Conservation (phyloP, 2,797 vertebrate species). For the Brachyalestes nurse region DNA sequence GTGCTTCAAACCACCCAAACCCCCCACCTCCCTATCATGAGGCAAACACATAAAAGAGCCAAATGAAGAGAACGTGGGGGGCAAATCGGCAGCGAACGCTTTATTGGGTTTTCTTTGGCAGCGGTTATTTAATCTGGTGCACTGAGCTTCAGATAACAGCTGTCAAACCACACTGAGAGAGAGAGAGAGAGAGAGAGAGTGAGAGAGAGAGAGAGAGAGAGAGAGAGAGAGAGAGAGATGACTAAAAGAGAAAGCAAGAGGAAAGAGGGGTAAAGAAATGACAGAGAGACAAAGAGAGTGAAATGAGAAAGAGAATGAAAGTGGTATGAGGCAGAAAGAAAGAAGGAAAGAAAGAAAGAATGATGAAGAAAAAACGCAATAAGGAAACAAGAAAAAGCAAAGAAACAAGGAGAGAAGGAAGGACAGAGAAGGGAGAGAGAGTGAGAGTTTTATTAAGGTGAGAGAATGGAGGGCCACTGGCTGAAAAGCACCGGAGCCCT, state of each 20-base stretch:
- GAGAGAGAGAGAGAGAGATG: not conserved
- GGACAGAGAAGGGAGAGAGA: too few relatives aligned
- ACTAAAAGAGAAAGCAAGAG: not conserved
- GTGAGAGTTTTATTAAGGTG: too few relatives aligned
- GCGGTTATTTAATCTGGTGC: conserved; percentile 4
- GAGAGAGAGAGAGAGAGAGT: not conserved
- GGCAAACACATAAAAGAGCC: not conserved
- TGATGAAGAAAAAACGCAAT: not conserved
- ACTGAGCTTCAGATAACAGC: conserved; percentile 8
- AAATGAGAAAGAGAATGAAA: not conserved
- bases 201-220: not conserved
- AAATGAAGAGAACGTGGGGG: not conserved
- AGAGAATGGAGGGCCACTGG: too few relatives aligned
- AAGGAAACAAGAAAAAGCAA: not conserved
- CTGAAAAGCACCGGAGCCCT: too few relatives aligned
- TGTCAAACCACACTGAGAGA: not conserved
- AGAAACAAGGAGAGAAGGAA: not conserved
- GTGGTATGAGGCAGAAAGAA: too few relatives aligned
- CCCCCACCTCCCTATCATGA: not conserved
- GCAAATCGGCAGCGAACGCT: not conserved
- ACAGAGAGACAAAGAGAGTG: not conserved
- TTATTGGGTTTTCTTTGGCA: not conserved
- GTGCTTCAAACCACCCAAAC: not conserved
- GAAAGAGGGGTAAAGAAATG: not conserved
- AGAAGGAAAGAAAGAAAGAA: not conserved